Evolutionary conservation across 2,888 invertebrate species (phyloP).

Genomic region (Phalera bucephala): DNA sequence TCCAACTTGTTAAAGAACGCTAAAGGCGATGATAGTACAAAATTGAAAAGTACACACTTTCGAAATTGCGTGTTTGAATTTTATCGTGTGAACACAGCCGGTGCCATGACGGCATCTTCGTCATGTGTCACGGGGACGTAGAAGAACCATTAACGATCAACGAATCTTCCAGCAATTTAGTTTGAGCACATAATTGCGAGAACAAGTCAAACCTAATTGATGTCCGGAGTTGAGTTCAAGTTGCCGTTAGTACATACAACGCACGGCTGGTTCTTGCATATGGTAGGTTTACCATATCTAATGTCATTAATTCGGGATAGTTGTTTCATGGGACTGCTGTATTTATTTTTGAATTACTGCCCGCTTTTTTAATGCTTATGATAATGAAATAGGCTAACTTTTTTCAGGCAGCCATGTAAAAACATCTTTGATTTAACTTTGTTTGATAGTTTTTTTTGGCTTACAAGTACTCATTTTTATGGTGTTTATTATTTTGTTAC

Average conservation of each 20-base stretch:
- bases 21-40: too few species aligned
- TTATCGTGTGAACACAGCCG: conserved; percentile 22
- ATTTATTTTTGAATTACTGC: too few species aligned
- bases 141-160: conserved; percentile 67
- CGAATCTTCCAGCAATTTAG: conserved; percentile 77
- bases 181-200: conserved; percentile 80
- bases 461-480: too few species aligned
- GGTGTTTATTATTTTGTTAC: too few species aligned
- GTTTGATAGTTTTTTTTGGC: too few species aligned
- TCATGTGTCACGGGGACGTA: conserved; percentile 65
- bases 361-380: too few species aligned
- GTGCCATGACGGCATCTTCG: conserved; percentile 25
- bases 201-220: conserved; percentile 78
- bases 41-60: too few species aligned
- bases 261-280: conserved; percentile 45
- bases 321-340: too few species aligned
- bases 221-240: conserved; percentile 67
- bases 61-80: not conserved
- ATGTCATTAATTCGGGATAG: not conserved
- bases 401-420: too few species aligned
- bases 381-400: too few species aligned
- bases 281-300: conserved; percentile 6
- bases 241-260: conserved; percentile 57
- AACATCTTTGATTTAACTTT: too few species aligned
- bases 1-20: too few species aligned